These are phyloP conservation scores for Lithophane socia DNA, from an alignment of 2,888 invertebrate genomes.

Conservation along the genomic window DNA sequence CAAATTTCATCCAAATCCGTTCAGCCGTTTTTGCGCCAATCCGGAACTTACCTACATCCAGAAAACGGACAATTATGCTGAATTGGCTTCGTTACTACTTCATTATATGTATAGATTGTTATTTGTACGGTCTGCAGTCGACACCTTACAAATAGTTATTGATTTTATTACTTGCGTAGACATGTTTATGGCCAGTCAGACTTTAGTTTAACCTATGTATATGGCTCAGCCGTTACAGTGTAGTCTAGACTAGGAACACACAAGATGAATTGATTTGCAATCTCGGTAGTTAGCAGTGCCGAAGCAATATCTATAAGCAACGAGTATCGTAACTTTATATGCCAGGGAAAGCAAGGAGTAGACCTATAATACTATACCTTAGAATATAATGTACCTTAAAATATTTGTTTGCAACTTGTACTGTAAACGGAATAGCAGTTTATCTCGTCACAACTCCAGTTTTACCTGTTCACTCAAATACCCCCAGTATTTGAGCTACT, in stretches of 20 bases:
- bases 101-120: neutral
- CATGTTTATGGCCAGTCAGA: conserved; percentile 15
- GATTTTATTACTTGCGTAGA: conserved; percentile 12
- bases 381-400: neutral
- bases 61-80: no score
- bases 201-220: conserved; percentile 19
- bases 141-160: neutral
- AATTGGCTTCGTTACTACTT: no score
- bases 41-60: no score
- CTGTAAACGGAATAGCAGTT: neutral
- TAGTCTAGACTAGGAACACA: neutral
- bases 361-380: neutral
- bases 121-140: neutral
- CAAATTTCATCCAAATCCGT: no score
- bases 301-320: neutral
- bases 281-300: neutral
- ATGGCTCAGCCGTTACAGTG: neutral
- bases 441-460: neutral
- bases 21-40: no score
- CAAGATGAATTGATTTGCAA: conserved; percentile 27
- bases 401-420: neutral
- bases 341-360: neutral
- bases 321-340: neutral
- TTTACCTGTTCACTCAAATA: neutral
- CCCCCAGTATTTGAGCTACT: neutral